Conservation (phyloP, 2,113 vertebrate genomes). For the Dromiciops gliroides region DNA sequence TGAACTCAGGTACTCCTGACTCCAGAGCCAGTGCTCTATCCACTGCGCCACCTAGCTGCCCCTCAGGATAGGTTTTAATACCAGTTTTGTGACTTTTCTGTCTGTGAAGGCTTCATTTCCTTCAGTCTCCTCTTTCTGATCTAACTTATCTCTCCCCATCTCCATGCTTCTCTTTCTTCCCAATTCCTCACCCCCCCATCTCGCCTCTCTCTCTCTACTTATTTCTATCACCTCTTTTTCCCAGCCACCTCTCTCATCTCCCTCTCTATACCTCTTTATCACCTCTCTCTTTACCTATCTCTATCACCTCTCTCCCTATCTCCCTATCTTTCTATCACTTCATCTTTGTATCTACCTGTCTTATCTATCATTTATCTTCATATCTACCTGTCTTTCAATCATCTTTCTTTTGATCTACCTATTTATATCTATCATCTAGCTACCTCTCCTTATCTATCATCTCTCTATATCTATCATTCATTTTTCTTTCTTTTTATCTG, state of each 20-base stretch:
- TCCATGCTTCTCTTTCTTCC: background rate
- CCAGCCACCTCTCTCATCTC: background rate
- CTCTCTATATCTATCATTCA: no score
- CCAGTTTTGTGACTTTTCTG: background rate
- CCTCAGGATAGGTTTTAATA: no score
- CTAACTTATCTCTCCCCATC: background rate
- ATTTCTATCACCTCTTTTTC: background rate
- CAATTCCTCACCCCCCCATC: conserved; percentile 11
- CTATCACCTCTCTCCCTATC: background rate
- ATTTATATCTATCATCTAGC: no score
- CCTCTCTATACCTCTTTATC: background rate
- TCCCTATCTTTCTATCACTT: no score
- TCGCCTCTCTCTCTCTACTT: background rate
- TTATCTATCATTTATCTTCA: background rate
- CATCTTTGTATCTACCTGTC: background rate
- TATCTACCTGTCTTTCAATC: background rate
- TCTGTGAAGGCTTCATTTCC: background rate
- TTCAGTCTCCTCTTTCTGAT: background rate
- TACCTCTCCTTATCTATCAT: background rate
- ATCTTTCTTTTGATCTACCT: no score
- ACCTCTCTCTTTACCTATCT: background rate
- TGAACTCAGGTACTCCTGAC: no score
- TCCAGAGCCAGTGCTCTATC: no score
- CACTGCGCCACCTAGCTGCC: no score
- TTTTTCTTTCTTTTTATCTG: no score